Evolutionary conservation across 2,113 vertebrate genomes (phyloP).

Genomic region (Grallaria varia): DNA sequence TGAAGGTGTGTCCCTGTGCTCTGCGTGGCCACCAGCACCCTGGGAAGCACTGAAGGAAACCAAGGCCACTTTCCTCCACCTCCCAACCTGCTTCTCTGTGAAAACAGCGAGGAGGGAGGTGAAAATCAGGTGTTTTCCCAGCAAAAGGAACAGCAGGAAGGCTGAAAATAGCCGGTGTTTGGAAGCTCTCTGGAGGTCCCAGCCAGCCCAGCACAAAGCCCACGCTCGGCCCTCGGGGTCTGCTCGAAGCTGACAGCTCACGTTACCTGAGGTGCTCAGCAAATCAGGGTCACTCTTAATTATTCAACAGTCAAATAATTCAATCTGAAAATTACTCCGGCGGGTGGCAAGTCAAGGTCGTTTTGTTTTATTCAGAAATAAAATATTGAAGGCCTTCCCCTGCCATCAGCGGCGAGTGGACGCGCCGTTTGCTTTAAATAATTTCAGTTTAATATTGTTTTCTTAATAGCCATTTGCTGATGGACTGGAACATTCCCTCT

Average conservation of each 20-base stretch:
- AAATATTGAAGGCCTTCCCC: neutral
- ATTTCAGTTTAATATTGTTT: neutral
- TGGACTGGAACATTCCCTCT: neutral
- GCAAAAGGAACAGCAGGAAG: neutral
- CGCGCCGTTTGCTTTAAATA: neutral
- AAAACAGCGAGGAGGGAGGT: neutral
- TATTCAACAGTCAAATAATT: slow-evolving; percentile 22
- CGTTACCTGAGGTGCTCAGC: neutral
- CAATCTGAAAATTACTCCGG: neutral
- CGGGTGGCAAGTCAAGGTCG: neutral
- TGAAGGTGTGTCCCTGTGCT: neutral
- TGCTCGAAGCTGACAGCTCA: neutral
- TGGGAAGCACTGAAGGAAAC: neutral
- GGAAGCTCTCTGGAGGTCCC: neutral
- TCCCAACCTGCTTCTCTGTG: neutral
- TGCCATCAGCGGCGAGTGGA: neutral
- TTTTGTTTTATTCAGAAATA: neutral
- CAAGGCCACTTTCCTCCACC: neutral
- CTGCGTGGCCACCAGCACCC: neutral
- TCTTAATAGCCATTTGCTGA: neutral
- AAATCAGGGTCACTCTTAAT: slow-evolving; percentile 30
- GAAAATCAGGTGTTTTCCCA: rapidly evolving
- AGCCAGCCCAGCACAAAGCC: neutral
- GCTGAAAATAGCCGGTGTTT: rapidly evolving
- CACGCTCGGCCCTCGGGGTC: neutral